These are phyloP conservation scores for Rynchops niger DNA, from an alignment of 2,113 vertebrate species.

Conservation along the genomic window DNA sequence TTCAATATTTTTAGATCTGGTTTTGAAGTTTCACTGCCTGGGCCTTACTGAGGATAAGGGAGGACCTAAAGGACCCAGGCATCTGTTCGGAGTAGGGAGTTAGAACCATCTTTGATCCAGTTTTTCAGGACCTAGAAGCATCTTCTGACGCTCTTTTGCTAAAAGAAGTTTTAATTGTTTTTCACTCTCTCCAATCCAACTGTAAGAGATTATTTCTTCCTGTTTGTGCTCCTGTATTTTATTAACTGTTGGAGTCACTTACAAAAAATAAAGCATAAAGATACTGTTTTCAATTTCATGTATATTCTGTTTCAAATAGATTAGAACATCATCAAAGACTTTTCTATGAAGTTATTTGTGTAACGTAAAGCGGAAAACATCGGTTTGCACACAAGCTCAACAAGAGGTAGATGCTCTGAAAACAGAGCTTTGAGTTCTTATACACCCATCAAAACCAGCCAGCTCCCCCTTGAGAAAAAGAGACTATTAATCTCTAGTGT, in stretches of 20 bases:
- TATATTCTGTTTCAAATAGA: not conserved
- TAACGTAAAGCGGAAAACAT: not conserved
- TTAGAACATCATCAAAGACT: rapidly evolving
- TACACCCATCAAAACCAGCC: not conserved
- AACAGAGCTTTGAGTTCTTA: not conserved
- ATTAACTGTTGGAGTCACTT: not conserved
- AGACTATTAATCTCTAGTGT: not conserved
- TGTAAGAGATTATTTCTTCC: not conserved
- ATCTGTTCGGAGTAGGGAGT: not conserved
- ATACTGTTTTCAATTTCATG: not conserved
- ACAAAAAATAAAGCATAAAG: not conserved
- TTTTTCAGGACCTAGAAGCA: not conserved
- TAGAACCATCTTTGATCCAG: not conserved
- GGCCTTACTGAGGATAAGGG: not conserved
- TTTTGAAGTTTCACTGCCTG: not conserved
- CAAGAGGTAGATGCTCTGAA: not conserved
- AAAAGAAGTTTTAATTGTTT: not conserved
- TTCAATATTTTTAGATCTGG: not conserved
- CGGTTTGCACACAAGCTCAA: not conserved
- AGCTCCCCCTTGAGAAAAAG: not conserved
- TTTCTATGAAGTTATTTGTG: not conserved
- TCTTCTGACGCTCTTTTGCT: not conserved
- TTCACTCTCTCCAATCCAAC: not conserved
- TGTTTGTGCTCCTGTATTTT: not conserved
- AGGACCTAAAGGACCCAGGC: not conserved